phyloP scores from a whole-genome alignment of 2,888 invertebrate genomes.

The Gymnoscelis rufifasciata region DNA sequence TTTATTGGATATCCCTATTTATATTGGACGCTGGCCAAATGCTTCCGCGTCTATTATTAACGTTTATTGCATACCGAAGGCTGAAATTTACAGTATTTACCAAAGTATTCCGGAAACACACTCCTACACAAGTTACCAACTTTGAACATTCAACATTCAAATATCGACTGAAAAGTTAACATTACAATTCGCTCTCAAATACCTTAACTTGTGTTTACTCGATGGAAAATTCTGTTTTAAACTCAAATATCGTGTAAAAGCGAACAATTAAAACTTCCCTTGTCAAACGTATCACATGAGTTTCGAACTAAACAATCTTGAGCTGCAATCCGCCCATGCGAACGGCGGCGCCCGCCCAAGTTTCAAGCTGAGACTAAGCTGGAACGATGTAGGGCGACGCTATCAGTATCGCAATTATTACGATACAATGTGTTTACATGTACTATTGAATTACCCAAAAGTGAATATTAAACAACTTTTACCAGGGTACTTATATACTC shows the following conservation, averaged over 20 bases:
- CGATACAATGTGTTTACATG: no score
- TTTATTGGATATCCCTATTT: slow-evolving; percentile 70
- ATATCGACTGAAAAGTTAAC: not conserved
- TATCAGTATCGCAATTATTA: slow-evolving; percentile 1
- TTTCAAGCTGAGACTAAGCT: slow-evolving; percentile 31
- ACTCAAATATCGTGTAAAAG: slow-evolving; percentile 19
- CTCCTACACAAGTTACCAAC: not conserved
- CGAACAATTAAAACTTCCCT: slow-evolving; percentile 26
- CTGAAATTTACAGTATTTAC: slow-evolving; percentile 1
- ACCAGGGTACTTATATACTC: no score
- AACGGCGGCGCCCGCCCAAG: slow-evolving; percentile 19
- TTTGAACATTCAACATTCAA: not conserved
- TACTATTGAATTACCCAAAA: no score
- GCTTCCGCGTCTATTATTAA: slow-evolving; percentile 35
- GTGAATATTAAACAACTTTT: no score
- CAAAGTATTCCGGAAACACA: not conserved
- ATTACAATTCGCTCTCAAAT: not conserved
- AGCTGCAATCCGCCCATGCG: slow-evolving; percentile 20
- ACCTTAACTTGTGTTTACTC: slow-evolving; percentile 5
- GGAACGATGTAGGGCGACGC: not conserved
- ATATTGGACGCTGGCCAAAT: slow-evolving; percentile 53
- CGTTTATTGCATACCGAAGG: slow-evolving; percentile 17
- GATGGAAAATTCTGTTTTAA: slow-evolving; percentile 3
- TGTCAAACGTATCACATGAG: slow-evolving; percentile 28
- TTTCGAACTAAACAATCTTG: slow-evolving; percentile 26